phyloP scores from a whole-genome alignment of 2,888 invertebrate species.

The Amblyteles armatorius region DNA sequence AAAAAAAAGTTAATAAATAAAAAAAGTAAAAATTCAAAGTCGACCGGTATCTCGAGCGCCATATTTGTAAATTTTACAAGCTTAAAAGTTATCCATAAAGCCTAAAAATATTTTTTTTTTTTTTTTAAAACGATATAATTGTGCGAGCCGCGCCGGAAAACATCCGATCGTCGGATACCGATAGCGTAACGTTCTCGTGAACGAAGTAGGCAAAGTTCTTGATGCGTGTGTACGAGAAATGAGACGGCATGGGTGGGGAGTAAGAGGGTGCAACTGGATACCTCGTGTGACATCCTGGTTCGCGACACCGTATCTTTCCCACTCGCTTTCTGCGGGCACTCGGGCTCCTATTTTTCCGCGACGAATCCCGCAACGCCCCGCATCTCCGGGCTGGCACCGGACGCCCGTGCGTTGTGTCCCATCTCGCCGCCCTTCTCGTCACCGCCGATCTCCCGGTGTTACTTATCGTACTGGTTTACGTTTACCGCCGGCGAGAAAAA shows the following conservation, averaged over 20 bases:
- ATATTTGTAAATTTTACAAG: no score
- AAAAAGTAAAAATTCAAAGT: no score
- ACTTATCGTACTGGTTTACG: slow-evolving; percentile 66
- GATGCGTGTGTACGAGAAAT: slow-evolving; percentile 19
- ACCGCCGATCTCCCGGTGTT: slow-evolving; percentile 56
- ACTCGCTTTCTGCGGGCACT: slow-evolving; percentile 50
- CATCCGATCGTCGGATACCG: slow-evolving; percentile 12
- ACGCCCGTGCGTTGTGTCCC: slow-evolving; percentile 50
- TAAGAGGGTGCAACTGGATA: slow-evolving; percentile 73
- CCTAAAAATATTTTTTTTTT: no score
- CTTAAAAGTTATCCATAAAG: neutral
- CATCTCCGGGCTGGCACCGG: slow-evolving; percentile 45
- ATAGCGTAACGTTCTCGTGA: neutral
- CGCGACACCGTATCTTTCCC: slow-evolving; percentile 65
- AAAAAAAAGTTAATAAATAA: no score
- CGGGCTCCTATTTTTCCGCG: slow-evolving; percentile 46
- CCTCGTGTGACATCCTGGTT: slow-evolving; percentile 74
- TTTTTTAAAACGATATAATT: slow-evolving; percentile 21
- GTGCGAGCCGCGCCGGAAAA: neutral
- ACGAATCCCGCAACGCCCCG: slow-evolving; percentile 57
- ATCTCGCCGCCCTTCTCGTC: slow-evolving; percentile 39
- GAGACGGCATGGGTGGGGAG: slow-evolving; percentile 14
- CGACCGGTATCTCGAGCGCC: no score
- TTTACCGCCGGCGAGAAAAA: slow-evolving; percentile 30
- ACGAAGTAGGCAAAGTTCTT: slow-evolving; percentile 19